These are phyloP conservation scores for Medauroidea extradentata DNA, from an alignment of 1,140 invertebrate species.

Conservation along the genomic window DNA sequence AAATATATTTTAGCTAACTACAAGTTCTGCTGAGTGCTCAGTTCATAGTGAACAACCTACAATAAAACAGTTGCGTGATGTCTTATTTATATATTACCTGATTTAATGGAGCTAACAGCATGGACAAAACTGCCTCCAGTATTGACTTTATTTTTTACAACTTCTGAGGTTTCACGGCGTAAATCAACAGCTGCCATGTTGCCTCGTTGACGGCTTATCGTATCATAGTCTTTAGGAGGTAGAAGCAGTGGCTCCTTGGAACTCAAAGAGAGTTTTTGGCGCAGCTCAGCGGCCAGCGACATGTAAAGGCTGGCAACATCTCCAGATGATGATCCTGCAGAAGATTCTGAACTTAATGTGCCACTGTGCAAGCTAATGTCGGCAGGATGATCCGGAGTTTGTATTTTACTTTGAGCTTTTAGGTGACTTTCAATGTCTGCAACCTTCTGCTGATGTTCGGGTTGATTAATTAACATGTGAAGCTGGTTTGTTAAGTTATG, in stretches of 20 bases:
- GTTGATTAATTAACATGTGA: slow-evolving; percentile 72
- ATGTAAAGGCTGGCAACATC: slow-evolving; percentile 74
- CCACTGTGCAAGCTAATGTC: slow-evolving; percentile 36
- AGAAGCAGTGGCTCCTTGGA: slow-evolving; percentile 64
- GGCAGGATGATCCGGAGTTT: neutral
- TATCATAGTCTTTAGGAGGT: slow-evolving; percentile 92
- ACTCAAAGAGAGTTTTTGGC: slow-evolving; percentile 62
- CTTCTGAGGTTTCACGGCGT: slow-evolving; percentile 51
- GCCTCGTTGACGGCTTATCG: slow-evolving; percentile 75
- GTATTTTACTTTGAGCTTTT: slow-evolving; percentile 43
- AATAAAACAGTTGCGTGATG: too few relatives aligned
- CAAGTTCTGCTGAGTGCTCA: too few relatives aligned
- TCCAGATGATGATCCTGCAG: slow-evolving; percentile 44
- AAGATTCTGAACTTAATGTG: slow-evolving; percentile 68
- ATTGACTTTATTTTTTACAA: slow-evolving; percentile 45
- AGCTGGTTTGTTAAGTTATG: slow-evolving; percentile 76
- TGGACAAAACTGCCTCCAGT: slow-evolving; percentile 85
- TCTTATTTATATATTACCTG: too few relatives aligned
- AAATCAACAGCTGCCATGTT: slow-evolving; percentile 77
- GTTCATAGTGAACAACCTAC: too few relatives aligned
- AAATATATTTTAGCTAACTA: too few relatives aligned
- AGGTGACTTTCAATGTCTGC: slow-evolving; percentile 67
- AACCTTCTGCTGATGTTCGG: slow-evolving; percentile 83
- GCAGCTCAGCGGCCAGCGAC: slow-evolving; percentile 84
- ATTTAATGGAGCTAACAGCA: slow-evolving; percentile 60